These are phyloP conservation scores for Turnix velox DNA, from an alignment of 2,113 vertebrate species.

Conservation along the genomic window DNA sequence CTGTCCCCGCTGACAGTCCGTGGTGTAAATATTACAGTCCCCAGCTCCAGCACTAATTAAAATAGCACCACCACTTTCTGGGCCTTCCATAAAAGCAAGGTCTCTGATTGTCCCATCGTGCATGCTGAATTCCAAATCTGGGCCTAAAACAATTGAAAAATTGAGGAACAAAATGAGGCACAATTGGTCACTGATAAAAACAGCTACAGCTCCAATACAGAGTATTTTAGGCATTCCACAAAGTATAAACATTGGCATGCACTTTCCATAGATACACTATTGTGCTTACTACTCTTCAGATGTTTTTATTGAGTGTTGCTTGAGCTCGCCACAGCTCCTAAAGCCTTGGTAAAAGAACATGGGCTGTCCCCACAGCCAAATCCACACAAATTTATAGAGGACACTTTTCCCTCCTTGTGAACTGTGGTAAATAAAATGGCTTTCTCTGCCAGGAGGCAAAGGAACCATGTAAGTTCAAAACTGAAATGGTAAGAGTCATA, in stretches of 20 bases:
- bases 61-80: conserved; percentile 94
- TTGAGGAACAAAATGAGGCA: background rate
- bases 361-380: background rate
- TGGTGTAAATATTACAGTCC: conserved; percentile 95
- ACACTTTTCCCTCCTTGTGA: background rate
- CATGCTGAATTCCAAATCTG: conserved; percentile 96
- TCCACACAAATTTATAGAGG: background rate
- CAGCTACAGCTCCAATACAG: background rate
- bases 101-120: conserved; percentile 98
- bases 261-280: background rate
- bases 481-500: background rate
- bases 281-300: background rate
- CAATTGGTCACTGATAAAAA: background rate
- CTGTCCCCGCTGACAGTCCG: conserved; percentile 93
- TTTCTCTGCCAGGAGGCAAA: background rate
- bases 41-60: conserved; percentile 97
- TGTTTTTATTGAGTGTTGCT: background rate
- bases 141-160: conserved; percentile 75
- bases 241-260: background rate
- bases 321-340: background rate
- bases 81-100: conserved; percentile 98
- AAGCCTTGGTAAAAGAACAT: background rate
- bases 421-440: background rate
- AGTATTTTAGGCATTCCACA: background rate
- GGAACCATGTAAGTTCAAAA: background rate